Base-by-base conservation (phyloP, 2,113 vertebrate genomes). In the Aix galericulata region DNA sequence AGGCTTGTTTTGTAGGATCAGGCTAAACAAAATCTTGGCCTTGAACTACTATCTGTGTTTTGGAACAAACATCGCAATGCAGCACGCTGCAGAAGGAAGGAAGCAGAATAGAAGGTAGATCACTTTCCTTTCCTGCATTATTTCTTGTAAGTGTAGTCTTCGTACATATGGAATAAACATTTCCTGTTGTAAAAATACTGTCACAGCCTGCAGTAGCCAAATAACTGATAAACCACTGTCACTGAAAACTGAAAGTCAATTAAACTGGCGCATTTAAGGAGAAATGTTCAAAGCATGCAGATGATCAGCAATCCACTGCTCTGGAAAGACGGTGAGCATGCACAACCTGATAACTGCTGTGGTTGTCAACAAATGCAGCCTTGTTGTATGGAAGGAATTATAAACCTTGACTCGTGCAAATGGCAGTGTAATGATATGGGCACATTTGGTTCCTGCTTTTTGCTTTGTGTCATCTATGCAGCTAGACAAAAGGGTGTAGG, bases 71-170 rank as follows among this genome's bases (percentile, higher is more conserved):
- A 88, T 78, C 76, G 88, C 34, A 86, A 26, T 81, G 88, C 60
- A 88, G 68, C 52, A 91, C 31, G 3, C 73, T 95, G 88, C 85
- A 95, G 85, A 86, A 96, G 91, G 93, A 97, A 97, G 93, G 92
- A 96, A 96, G 68, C 80, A 81, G 68, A 81, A 90, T 48, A 96
- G 91, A 90, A 96, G 94, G 90, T 90, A 95, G 96, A 95, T 93
- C 90, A 88, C 68, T 92, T 86, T 81, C 56, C 81, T 95, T 95
- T 96, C 72, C 76, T 90, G 79, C 79, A 53, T 95, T 95, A 88
- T 72, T 96, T 95, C 90, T 95, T 84, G 52, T 88, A 93, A 94
- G 79, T 63, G 72, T 59, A 76, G 53, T 91, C 63, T 44, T 93
- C 83, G 92, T 96, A 85, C 1, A 17, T 89, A 80, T 85, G 94